Evolutionary conservation across 2,113 vertebrate species (phyloP), one percentile per base, ranked within the genome.

Genomic region (Rhinopithecus roxellana): DNA sequence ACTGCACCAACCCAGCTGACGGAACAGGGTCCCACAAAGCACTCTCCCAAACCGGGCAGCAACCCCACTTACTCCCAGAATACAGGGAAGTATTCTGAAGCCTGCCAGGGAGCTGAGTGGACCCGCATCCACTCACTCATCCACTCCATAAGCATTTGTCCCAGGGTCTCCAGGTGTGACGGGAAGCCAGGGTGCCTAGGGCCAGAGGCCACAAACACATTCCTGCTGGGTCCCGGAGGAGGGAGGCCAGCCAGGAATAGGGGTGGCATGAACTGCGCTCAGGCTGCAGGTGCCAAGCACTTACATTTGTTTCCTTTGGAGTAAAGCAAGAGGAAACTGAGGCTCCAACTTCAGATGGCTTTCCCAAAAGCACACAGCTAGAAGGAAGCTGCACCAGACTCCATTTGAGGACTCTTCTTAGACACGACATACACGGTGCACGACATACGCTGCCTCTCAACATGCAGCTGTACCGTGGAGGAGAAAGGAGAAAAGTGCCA

Each of bases 391-490:
- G 20, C 43, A 2, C 25, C 69, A 25, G 23, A n/a, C 48, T 27
- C 8, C 91, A 9, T 14, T 1, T 32, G 32, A 48, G 27, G 25
- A n/a, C 6, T n/a, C 27, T 5, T 83, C n/a, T 59, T 1, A 11
- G 5, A 78, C 1, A 8, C 50, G 3, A 3, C 30, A 10, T 2
- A 0, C 0, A 0, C 2, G 0, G 48, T 0, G 13, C 1, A 8
- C 35, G 3, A 3, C 30, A 7, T 3, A 0, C 0, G 0, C 2
- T 0, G 48, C 25, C 32, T 57, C n/a, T 17, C 20, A 0, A 2
- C 22, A 48, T 3, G 3, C 0, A 69, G 32, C 6, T 10, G 2
- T 11, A 45, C 8, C 0, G 6, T 0, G 0, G 48, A 38, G 48
- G 0, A n/a, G 30, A 11, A 55, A 55, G 38, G 13, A 43, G 38